These are phyloP conservation scores for Spisula solida DNA, from an alignment of 2,888 invertebrate genomes.

Conservation along the genomic window DNA sequence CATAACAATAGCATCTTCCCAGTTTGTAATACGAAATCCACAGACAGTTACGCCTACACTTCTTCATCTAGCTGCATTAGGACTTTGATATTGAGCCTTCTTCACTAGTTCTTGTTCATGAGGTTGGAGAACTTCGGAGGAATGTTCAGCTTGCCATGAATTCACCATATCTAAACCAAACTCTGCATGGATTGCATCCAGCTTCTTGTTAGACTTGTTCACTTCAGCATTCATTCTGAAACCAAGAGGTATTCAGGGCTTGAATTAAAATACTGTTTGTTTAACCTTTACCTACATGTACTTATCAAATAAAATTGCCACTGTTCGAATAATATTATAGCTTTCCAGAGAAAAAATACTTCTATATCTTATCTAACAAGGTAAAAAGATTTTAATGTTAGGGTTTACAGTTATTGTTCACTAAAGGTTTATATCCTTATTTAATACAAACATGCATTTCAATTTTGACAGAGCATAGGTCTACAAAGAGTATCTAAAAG, in stretches of 20 bases:
- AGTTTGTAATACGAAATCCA: not conserved
- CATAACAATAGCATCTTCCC: not conserved
- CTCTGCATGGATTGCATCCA: constrained; percentile 79
- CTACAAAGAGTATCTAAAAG: too few species aligned
- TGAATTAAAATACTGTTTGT: too few species aligned
- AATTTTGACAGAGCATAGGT: too few species aligned
- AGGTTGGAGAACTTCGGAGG: constrained; percentile 80
- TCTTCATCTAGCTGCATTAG: constrained; percentile 38
- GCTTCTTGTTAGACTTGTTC: constrained; percentile 80
- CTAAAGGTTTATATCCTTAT: too few species aligned
- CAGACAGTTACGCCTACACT: not conserved
- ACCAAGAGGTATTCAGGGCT: not conserved
- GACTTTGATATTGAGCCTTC: constrained; percentile 64
- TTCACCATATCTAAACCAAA: constrained; percentile 80
- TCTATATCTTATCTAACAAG: too few species aligned
- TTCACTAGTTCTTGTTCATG: constrained; percentile 70
- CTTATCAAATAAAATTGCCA: too few species aligned
- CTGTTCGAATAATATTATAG: too few species aligned
- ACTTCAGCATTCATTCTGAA: constrained; percentile 85
- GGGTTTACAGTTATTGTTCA: too few species aligned
- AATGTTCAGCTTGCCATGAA: constrained; percentile 84
- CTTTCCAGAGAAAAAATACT: too few species aligned
- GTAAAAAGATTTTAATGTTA: too few species aligned
- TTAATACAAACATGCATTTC: too few species aligned
- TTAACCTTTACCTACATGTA: not conserved